Conservation (phyloP, 35 echinoderm and acorn worm genomes). For the Patiria miniata region DNA sequence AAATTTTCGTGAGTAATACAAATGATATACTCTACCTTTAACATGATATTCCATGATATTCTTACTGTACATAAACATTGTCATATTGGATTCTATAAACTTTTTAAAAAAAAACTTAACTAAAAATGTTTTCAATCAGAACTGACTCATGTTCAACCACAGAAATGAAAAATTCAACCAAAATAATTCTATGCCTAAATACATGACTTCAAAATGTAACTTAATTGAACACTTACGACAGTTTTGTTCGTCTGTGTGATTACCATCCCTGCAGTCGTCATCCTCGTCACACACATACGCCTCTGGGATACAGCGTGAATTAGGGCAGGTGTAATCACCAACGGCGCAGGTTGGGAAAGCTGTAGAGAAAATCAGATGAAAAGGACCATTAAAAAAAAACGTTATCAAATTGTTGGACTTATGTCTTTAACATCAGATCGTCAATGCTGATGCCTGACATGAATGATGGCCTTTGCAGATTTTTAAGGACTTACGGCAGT, state of each 20-base stretch:
- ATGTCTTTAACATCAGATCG: background rate
- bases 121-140: no score
- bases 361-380: background rate
- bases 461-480: background rate
- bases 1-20: no score
- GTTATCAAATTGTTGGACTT: background rate
- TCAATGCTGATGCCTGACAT: no score
- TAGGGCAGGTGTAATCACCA: constrained; percentile 51
- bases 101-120: no score
- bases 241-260: constrained; percentile 54
- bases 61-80: no score
- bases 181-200: no score
- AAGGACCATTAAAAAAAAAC: background rate
- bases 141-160: no score
- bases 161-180: no score
- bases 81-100: no score
- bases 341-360: constrained; percentile 41
- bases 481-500: constrained; percentile 60
- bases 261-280: constrained; percentile 62
- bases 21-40: no score
- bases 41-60: no score
- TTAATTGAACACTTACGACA: constrained; percentile 62
- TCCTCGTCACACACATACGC: constrained; percentile 46
- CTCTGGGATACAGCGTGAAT: constrained; percentile 44
- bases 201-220: no score